Percentiles rank a stretch among this genome's conserved stretches.
Evolutionary conservation across 2,797 vertebrate species (phyloP).

Genomic region (Sebastes vulpes): DNA sequence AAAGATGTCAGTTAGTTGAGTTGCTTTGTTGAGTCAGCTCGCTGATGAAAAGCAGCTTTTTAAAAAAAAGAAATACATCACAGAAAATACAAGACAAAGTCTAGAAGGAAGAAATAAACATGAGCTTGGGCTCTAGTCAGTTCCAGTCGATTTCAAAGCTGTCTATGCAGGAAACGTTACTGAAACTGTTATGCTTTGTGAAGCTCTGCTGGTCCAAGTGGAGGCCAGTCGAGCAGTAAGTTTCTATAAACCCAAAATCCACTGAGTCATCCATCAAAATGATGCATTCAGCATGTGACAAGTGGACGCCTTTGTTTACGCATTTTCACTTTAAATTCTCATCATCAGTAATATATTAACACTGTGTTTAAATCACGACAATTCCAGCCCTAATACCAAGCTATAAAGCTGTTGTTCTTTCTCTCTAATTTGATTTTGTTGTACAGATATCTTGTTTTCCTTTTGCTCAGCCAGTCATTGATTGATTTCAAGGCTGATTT

Average conservation of each 20-base stretch:
- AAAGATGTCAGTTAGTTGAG: constrained; percentile 1
- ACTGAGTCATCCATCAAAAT: neutral
- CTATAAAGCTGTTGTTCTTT: constrained; percentile 2
- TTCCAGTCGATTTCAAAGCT: constrained; percentile 10
- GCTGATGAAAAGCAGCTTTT: constrained; percentile 73
- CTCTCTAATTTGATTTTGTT: constrained; percentile 20
- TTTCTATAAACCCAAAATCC: neutral
- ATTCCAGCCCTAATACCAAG: neutral
- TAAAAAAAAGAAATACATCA: constrained; percentile 34
- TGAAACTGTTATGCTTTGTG: constrained; percentile 1
- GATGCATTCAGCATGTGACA: neutral
- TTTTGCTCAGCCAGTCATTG: neutral
- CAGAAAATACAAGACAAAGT: constrained; percentile 43
- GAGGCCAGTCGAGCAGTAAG: neutral
- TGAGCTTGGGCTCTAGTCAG: neutral
- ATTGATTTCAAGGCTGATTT: constrained; percentile 32
- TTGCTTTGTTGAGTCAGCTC: constrained; percentile 40
- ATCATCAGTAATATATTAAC: neutral
- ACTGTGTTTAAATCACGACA: neutral
- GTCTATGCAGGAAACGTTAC: constrained; percentile 3
- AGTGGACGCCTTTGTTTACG: neutral
- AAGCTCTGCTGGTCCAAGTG: constrained; percentile 10
- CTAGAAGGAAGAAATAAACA: constrained; percentile 36
- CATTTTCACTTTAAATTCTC: neutral
- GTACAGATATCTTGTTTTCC: constrained; percentile 7